Evolutionary conservation across 2,797 vertebrate genomes (phyloP), one percentile per base, ranked within the genome.

Genomic region (Sebastes minor): DNA sequence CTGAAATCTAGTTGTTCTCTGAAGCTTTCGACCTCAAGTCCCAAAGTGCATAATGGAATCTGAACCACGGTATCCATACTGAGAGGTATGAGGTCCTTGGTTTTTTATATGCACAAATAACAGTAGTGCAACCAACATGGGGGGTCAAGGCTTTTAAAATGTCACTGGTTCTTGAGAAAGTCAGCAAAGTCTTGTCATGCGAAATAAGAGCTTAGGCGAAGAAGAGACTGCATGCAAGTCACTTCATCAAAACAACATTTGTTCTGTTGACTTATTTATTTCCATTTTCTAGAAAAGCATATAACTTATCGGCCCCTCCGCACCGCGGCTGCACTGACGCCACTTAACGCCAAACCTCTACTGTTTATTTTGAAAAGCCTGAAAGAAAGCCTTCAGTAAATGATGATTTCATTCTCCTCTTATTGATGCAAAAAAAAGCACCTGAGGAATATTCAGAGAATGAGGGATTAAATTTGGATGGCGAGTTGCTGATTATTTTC

Each of bases 241-340:
- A 81, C 91, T 94, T 93, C 66, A 87, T 93, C 88, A 87, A 77
- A 94, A 91, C 89, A 93, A 91, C 87, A 91, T 94, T 94, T 92
- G 89, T 94, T 91, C 84, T 87, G 52, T 90, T 92, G 71, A 94
- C 80, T 93, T 93, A 94, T 94, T 95, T 86, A 94, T 93, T 93
- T 91, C 80, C 80, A 90, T 93, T 87, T 91, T 86, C 77, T 55
- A 27, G 74, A 78, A 84, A 84, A 81, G 77, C 62, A 30, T 68
- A 68, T 6, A 22, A 71, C 71, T 63, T 73, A 69, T 75, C 20
- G 55, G 63, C 35, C 23, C 13, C 11, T 74, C 23, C 18, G 4
- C 52, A 14, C 33, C 62, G 16, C 28, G 32, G 1, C 30, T 35
- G 32, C 25, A 2, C 10, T 35, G 35, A 60, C 53, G 2, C 13